Percentiles rank a stretch among this genome's conserved stretches.
phyloP scores from a whole-genome alignment of 2,113 vertebrate species.

The Ceratotherium simum region DNA sequence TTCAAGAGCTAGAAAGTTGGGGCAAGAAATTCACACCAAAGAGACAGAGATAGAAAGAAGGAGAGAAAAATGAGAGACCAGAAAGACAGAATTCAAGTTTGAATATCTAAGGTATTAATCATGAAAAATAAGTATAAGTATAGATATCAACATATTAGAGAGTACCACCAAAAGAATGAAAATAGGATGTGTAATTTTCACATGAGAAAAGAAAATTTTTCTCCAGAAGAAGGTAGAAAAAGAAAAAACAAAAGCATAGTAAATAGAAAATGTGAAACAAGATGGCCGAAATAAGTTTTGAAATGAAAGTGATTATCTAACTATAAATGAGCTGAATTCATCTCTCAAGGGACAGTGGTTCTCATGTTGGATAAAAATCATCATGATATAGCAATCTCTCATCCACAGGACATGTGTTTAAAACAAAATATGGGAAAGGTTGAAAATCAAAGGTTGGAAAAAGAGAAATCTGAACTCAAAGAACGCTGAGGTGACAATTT shows the following conservation, averaged over 20 bases:
- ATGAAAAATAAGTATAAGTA: no score
- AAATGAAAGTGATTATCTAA: not conserved
- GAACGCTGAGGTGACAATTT: no score
- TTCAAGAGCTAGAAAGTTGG: not conserved
- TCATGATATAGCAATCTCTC: not conserved
- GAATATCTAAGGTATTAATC: no score
- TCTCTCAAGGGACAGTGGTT: not conserved
- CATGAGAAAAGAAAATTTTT: not conserved
- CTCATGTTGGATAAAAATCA: no score
- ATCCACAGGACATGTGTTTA: not conserved
- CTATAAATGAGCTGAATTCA: not conserved
- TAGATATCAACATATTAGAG: not conserved
- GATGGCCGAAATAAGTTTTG: not conserved
- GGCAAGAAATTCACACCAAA: not conserved
- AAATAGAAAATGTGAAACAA: no score
- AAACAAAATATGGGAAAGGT: not conserved
- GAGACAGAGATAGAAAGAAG: not conserved
- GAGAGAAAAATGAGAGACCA: not conserved
- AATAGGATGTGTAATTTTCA: not conserved
- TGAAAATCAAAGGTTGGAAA: not conserved
- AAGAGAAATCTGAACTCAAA: not conserved
- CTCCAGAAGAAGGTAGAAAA: not conserved
- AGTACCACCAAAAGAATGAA: not conserved
- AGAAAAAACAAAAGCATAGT: not conserved
- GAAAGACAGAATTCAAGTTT: not conserved